phyloP scores from a whole-genome alignment of 2,797 vertebrate species.

The Microhierax caerulescens region DNA sequence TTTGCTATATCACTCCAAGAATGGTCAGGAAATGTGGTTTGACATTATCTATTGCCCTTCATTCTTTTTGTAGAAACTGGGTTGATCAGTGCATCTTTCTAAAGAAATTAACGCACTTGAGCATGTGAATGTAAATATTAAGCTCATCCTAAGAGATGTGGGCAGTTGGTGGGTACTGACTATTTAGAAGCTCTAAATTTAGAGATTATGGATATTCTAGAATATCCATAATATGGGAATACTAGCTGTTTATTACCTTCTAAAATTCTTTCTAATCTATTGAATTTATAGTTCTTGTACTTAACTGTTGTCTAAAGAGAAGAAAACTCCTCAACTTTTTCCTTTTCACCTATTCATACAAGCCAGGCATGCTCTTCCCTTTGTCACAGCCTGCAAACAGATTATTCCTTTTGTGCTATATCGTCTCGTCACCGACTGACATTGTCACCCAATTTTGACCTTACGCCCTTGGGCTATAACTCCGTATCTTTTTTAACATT shows the following conservation, averaged over 20 bases:
- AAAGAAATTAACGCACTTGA: background rate
- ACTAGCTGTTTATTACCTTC: background rate
- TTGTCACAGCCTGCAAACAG: background rate
- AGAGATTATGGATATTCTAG: background rate
- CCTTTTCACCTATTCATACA: background rate
- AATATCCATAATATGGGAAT: too few species aligned
- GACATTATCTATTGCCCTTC: background rate
- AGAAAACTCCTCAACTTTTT: background rate
- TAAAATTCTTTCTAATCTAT: background rate
- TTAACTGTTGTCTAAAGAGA: background rate
- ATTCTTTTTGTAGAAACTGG: background rate
- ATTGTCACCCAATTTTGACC: background rate
- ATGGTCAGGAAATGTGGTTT: background rate
- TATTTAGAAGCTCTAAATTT: background rate
- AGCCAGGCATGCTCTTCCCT: background rate
- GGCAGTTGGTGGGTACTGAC: background rate
- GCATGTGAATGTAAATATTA: background rate
- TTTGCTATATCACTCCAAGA: background rate
- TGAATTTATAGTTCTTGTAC: background rate
- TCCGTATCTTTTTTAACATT: background rate
- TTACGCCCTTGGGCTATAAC: background rate
- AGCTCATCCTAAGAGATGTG: background rate
- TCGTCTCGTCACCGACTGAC: background rate
- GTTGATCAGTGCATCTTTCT: background rate
- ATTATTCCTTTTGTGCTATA: background rate